Conservation (phyloP, 2,113 vertebrate species). For the Rhagologus leucostigma region DNA sequence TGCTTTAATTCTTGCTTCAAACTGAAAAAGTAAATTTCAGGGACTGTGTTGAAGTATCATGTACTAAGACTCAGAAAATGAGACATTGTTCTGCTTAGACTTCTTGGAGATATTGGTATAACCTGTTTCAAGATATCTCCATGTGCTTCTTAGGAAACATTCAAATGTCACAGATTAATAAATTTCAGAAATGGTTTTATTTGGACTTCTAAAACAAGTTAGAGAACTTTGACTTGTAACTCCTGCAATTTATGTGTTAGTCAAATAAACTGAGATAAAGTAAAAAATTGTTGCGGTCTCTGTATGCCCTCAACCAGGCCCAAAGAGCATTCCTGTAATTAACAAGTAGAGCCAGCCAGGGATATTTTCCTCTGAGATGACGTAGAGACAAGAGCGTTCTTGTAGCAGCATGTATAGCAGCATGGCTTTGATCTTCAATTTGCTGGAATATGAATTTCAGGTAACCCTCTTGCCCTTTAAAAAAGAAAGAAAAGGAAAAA, state of each 20-base stretch:
- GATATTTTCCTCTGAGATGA: neutral
- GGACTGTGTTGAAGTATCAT: neutral
- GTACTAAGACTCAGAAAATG: neutral
- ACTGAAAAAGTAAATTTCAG: neutral
- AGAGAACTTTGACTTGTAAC: neutral
- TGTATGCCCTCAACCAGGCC: neutral
- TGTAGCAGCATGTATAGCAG: neutral
- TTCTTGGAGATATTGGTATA: neutral
- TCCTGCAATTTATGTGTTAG: neutral
- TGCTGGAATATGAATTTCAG: neutral
- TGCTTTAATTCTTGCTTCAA: neutral
- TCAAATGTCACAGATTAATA: neutral
- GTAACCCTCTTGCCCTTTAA: neutral
- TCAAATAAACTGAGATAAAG: neutral
- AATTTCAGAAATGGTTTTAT: neutral
- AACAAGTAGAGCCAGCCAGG: neutral
- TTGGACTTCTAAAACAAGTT: neutral
- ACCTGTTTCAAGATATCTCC: neutral
- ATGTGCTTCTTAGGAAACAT: neutral
- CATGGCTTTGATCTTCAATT: neutral
- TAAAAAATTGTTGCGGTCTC: neutral
- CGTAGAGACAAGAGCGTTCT: neutral
- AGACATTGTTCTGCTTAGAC: neutral
- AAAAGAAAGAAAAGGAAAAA: accelerated
- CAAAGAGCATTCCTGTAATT: neutral